Evolutionary conservation across 2,888 invertebrate genomes (phyloP).

Genomic region (Eupithecia centaureata): DNA sequence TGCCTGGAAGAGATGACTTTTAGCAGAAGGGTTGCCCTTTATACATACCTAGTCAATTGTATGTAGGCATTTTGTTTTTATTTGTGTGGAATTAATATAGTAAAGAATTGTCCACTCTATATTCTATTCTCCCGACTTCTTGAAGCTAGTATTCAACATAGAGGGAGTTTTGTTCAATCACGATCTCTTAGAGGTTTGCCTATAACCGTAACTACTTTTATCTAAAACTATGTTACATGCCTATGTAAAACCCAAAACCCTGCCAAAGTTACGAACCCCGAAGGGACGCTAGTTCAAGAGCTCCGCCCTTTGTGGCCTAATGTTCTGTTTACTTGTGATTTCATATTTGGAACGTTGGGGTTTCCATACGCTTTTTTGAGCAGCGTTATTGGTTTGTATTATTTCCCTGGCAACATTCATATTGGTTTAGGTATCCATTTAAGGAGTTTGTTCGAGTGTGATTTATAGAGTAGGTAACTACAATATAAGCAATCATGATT

Average conservation of each 20-base stretch:
- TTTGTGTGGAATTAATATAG: no score
- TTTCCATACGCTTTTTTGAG: constrained; percentile 13
- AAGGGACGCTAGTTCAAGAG: constrained; percentile 30
- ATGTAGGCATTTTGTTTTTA: no score
- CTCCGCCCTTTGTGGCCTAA: constrained; percentile 26
- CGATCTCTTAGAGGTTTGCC: no score
- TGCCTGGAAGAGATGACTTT: no score
- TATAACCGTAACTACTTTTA: no score
- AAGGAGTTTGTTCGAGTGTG: neutral
- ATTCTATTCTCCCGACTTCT: no score
- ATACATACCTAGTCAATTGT: no score
- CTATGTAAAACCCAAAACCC: constrained; percentile 16
- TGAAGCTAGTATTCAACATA: no score
- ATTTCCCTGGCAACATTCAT: constrained; percentile 8
- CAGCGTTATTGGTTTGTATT: constrained; percentile 13
- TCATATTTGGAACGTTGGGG: constrained; percentile 27
- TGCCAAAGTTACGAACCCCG: constrained; percentile 15
- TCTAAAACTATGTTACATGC: constrained; percentile 6
- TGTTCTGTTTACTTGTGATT: constrained; percentile 33
- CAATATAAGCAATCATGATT: constrained; percentile 4
- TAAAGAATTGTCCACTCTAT: no score
- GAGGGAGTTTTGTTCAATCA: no score
- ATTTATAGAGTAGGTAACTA: neutral
- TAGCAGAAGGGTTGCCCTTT: no score
- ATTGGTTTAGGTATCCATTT: constrained; percentile 8